Base-by-base conservation (phyloP, 2,888 invertebrate species). In the Synanthedon myopaeformis region DNA sequence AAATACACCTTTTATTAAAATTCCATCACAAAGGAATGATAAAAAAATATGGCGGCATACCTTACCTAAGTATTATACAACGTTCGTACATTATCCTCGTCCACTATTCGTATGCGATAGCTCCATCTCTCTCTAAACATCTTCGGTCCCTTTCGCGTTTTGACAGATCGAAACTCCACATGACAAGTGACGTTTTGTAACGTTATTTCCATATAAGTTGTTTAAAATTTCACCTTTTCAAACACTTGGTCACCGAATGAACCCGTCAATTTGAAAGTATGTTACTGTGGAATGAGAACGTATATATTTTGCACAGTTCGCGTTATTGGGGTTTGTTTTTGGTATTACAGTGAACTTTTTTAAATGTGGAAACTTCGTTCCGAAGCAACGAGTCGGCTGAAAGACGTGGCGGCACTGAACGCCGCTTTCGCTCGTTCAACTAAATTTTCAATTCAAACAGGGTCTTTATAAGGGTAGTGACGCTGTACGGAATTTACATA, bases 401-500 rank as follows among this genome's bases (percentile, higher is more conserved):
- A 84, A 85, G 87, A 82, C 87, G 83, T 83, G 64, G 81, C 76
- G 70, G 69, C 74, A 87, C 87, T 87, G 85, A 77, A 68, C 72
- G 74, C 23, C 75, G 74, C 76, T 79, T 82, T 79, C 80, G 76
- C 76, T 76, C 79, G 81, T 79, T 81, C 79, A 77, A 82, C 83
- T 77, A 83, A 85, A 87, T 86, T 87, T 86, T 86, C 84, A 85
- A 87, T 86, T 87, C 87, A 86, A 84, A 81, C 83, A 80, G 81
- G 84, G 85, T 79, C 84, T 86, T 83, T 86, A 82, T 86, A 85
- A 86, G 87, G 85, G 87, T 85, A 87, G 86, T 87, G 85, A 85
- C 85, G 86, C 77, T 77, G 80, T 80, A 79, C 82, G 76, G 77
- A 82, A 87, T 87, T 87, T 86, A 88, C 86, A 87, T 88, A 87